phyloP scores from a whole-genome alignment of 2,888 invertebrate genomes.

The Calliopum simillimum region DNA sequence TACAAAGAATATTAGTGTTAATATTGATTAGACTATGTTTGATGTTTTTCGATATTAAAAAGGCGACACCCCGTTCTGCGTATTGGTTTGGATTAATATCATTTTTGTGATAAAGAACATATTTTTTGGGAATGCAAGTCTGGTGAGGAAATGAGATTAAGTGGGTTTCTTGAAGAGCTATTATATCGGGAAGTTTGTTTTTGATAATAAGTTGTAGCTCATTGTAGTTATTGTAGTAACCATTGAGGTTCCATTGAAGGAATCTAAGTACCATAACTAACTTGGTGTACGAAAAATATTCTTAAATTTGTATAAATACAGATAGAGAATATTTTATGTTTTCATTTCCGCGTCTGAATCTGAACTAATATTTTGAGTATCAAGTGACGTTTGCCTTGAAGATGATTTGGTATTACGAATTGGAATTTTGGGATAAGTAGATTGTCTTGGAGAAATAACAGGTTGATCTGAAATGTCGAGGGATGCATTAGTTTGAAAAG shows the following conservation, averaged over 20 bases:
- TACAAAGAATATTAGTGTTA: not conserved
- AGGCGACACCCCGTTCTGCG: not conserved
- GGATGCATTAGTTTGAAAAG: too few relatives aligned
- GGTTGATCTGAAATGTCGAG: too few relatives aligned
- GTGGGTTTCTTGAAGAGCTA: constrained; percentile 18
- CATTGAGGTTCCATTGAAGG: constrained; percentile 14
- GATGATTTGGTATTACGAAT: too few relatives aligned
- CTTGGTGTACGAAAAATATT: too few relatives aligned
- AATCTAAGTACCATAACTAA: constrained; percentile 2
- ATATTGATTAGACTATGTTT: not conserved
- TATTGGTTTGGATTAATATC: not conserved
- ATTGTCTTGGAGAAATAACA: too few relatives aligned
- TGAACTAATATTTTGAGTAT: too few relatives aligned
- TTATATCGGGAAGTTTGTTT: constrained; percentile 2
- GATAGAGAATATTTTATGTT: too few relatives aligned
- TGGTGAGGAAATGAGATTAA: constrained; percentile 1
- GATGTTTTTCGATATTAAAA: not conserved
- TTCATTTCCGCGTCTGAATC: too few relatives aligned
- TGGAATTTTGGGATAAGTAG: too few relatives aligned
- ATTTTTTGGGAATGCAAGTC: constrained; percentile 13
- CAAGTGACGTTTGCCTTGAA: too few relatives aligned
- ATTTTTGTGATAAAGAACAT: not conserved
- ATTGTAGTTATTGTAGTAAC: constrained; percentile 9
- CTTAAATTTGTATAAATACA: too few relatives aligned
- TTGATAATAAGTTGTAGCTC: constrained; percentile 11